Base-by-base conservation (phyloP, 2,888 invertebrate genomes). In the Caenorhabditis zanzibari region DNA sequence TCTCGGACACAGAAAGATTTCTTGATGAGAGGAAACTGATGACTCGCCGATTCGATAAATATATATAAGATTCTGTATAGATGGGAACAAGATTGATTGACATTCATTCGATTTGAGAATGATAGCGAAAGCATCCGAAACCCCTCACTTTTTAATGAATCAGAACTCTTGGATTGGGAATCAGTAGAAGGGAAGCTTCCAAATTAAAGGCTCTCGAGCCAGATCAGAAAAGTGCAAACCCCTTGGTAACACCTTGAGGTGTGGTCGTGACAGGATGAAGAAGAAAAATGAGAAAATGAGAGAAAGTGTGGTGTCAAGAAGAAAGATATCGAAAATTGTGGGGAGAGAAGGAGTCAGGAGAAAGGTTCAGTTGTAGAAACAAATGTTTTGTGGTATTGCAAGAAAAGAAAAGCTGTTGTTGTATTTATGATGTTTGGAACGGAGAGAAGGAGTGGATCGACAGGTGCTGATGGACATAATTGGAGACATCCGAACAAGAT, bases 231-330 rank as follows among this genome's bases (percentile, higher is more conserved):
- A 72, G 72, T 72, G 49, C 72, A 72, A 32, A 59, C n/a, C 1
- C 35, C n/a, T n/a, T 38, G 35, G 49, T 44, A 61, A 61, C 72
- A 68, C 54, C 54, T 49, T 61, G 72, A 72, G 61, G 64, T 66
- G 64, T 66, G 54, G 64, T 66, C 64, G 64, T 49, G 7, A 22
- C 9, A n/a, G 7, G 22, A 44, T 10, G 38, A 49, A 49, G 66
- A 59, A 71, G 75, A 66, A 68, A 72, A 80, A 59, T 54, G 80
- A 66, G 80, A 47, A 64, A 66, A 41, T 52, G 61, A 81, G 52
- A 56, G 58, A 54, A 49, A 24, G 63, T 63, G 41, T 59, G 54
- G 35, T 58, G 71, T 44, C 58, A 58, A 32, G 38, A 38, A 58
- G 63, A 49, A 32, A 59, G 56, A 59, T 12, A 24, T 10, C 41